Evolutionary conservation across 1,140 invertebrate genomes (phyloP).

Genomic region (Oryctes rhinoceros): DNA sequence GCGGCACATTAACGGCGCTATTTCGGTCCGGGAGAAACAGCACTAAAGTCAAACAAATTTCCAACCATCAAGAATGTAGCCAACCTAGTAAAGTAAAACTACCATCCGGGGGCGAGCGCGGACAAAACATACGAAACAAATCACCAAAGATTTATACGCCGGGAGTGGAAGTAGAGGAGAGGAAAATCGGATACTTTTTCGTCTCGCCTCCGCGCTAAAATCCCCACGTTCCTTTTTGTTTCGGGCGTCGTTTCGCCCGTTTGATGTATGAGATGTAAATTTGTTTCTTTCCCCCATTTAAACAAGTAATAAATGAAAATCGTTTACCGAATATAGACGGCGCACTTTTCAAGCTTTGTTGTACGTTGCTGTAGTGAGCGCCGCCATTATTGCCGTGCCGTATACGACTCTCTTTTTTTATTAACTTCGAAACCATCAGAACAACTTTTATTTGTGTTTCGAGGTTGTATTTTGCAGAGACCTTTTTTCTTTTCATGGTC

Average conservation of each 20-base stretch:
- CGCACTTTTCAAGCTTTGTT: slow-evolving; percentile 8
- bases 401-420: background rate
- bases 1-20: slow-evolving; percentile 16
- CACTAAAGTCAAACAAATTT: slow-evolving; percentile 40
- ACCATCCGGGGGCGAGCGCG: background rate
- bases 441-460: too few species aligned
- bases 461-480: too few species aligned
- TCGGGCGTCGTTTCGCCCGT: background rate
- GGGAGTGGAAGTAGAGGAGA: slow-evolving; percentile 10
- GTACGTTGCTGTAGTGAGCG: too few species aligned
- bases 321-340: background rate
- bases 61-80: slow-evolving; percentile 29
- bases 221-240: background rate
- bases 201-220: background rate
- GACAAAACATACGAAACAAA: slow-evolving; percentile 38
- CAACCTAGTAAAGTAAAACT: slow-evolving; percentile 40
- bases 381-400: too few species aligned
- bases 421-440: background rate
- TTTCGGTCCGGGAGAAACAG: slow-evolving; percentile 7
- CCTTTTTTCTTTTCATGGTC: too few species aligned
- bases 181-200: slow-evolving; percentile 7
- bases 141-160: slow-evolving; percentile 31
- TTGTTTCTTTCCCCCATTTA: background rate
- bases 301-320: slow-evolving; percentile 27
- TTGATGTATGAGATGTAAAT: slow-evolving; percentile 20